Percentiles rank a stretch among this genome's conserved stretches.
Evolutionary conservation across 2,888 invertebrate species (phyloP).

Genomic region (Empis livida): DNA sequence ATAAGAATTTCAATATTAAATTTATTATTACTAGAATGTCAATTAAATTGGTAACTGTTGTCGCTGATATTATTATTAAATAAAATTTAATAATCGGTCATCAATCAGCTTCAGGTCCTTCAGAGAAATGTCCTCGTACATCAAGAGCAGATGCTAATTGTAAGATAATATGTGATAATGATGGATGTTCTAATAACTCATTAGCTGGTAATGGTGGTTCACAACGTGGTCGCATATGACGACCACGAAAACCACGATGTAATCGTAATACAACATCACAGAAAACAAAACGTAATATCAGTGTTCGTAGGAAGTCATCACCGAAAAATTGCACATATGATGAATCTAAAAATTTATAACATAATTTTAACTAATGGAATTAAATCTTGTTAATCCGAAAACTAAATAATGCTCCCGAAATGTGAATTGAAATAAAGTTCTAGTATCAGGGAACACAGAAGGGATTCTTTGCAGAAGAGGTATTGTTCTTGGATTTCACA

Average conservation of each 20-base stretch:
- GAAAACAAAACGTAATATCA: conserved; percentile 83
- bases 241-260: conserved; percentile 73
- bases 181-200: conserved; percentile 74
- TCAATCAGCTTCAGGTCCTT: conserved; percentile 38
- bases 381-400: too few relatives aligned
- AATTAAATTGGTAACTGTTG: neutral
- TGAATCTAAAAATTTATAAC: conserved; percentile 38
- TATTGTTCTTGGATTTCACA: too few relatives aligned
- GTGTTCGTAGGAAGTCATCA: conserved; percentile 83
- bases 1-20: neutral
- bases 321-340: conserved; percentile 79
- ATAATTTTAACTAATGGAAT: too few relatives aligned
- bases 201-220: conserved; percentile 77
- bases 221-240: conserved; percentile 74
- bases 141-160: conserved; percentile 76
- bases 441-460: too few relatives aligned
- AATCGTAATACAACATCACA: conserved; percentile 81
- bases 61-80: conserved; percentile 13
- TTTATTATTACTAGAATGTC: neutral
- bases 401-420: too few relatives aligned
- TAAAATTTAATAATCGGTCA: conserved; percentile 24
- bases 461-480: too few relatives aligned
- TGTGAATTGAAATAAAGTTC: too few relatives aligned
- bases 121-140: conserved; percentile 46
- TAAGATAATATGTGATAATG: conserved; percentile 63